Evolutionary conservation across 1,140 invertebrate species (phyloP).

Genomic region (Lasioglossum albipes): DNA sequence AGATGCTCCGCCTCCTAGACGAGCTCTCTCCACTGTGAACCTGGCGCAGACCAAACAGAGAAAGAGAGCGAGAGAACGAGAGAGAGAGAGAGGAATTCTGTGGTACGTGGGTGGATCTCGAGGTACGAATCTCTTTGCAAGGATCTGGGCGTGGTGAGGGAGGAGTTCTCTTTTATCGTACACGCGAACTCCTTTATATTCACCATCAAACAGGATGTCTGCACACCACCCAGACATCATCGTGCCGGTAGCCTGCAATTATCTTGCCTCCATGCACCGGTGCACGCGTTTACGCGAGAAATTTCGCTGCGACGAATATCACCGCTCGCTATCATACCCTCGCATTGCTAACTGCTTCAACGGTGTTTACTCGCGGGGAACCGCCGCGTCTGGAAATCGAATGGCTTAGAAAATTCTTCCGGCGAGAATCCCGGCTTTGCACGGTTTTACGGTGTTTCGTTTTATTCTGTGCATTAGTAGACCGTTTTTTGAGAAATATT

Average conservation of each 20-base stretch:
- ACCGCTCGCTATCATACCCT: background rate
- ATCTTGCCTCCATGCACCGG: background rate
- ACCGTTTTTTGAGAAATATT: no score
- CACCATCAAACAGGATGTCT: slow-evolving; percentile 55
- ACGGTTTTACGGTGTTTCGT: no score
- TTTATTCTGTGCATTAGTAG: no score
- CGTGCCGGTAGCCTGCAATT: slow-evolving; percentile 11
- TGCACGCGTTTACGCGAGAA: background rate
- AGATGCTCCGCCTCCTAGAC: slow-evolving; percentile 78
- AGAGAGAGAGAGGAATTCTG: slow-evolving; percentile 6
- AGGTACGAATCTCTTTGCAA: slow-evolving; percentile 54
- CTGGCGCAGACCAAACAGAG: slow-evolving; percentile 10
- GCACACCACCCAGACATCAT: slow-evolving; percentile 26
- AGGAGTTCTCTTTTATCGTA: slow-evolving; percentile 69
- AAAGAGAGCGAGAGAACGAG: slow-evolving; percentile 21
- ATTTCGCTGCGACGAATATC: background rate
- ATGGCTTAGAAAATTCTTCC: no score
- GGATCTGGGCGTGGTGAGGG: slow-evolving; percentile 74
- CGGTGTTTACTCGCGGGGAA: background rate
- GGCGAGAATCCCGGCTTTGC: no score
- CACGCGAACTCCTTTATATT: slow-evolving; percentile 65
- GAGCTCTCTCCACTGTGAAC: slow-evolving; percentile 24
- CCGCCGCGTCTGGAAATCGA: no score
- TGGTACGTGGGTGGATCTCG: slow-evolving; percentile 34
- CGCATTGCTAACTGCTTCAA: background rate